Percentiles rank a stretch among this genome's conserved stretches.
Conservation (phyloP, 1,140 invertebrate species). For the Cataglyphis hispanica region DNA sequence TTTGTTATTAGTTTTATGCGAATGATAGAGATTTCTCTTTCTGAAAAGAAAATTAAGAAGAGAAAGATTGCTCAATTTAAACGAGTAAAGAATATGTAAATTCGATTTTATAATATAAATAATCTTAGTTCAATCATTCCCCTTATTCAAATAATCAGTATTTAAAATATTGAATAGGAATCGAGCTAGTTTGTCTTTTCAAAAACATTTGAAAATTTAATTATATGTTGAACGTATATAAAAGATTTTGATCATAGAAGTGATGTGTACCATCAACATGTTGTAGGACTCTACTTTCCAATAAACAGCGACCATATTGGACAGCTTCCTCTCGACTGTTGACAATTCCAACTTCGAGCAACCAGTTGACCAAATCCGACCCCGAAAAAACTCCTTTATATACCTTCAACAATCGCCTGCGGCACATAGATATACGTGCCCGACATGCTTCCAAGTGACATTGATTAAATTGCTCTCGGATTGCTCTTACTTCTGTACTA, state of each 20-base stretch:
- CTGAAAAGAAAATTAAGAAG: too few relatives aligned
- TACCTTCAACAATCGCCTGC: constrained; percentile 90
- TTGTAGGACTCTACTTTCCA: constrained; percentile 93
- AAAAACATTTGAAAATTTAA: constrained; percentile 23
- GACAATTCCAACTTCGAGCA: constrained; percentile 92
- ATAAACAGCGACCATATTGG: constrained; percentile 93
- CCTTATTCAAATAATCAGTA: background rate
- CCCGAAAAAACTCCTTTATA: constrained; percentile 94
- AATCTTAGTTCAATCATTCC: background rate
- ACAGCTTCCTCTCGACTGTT: constrained; percentile 92
- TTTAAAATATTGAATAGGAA: constrained; percentile 6
- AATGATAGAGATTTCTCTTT: background rate
- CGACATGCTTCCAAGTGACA: constrained; percentile 94
- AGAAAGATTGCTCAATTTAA: background rate
- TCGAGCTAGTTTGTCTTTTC: background rate
- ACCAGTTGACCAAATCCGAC: constrained; percentile 94
- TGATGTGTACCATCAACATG: constrained; percentile 94
- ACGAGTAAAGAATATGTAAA: background rate
- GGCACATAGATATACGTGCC: constrained; percentile 90
- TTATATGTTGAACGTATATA: constrained; percentile 89
- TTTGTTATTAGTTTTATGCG: background rate
- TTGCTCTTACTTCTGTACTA: constrained; percentile 91
- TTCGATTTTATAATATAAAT: constrained; percentile 8
- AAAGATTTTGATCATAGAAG: constrained; percentile 91
- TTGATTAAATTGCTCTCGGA: constrained; percentile 95